phyloP scores from a whole-genome alignment of 1,140 invertebrate genomes.

The Lucilia sericata region DNA sequence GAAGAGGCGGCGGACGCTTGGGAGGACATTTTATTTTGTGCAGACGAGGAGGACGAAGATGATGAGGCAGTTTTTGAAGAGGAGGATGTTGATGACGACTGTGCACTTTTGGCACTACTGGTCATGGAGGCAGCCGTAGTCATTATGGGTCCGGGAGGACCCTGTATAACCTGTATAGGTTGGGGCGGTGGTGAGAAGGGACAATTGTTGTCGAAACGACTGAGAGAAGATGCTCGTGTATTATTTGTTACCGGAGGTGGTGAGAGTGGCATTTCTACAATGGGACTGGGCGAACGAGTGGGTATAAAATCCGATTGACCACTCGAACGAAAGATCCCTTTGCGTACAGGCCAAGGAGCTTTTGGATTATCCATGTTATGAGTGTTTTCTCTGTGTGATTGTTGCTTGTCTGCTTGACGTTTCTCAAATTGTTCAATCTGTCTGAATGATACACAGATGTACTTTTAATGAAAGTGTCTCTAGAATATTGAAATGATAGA shows the following conservation, averaged over 20 bases:
- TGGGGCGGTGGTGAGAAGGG: constrained; percentile 63
- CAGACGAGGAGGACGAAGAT: constrained; percentile 53
- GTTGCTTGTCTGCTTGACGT: neutral
- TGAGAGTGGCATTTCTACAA: constrained; percentile 65
- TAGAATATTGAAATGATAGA: neutral
- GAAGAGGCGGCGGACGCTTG: constrained; percentile 47
- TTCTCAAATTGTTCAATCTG: constrained; percentile 41
- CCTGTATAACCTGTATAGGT: constrained; percentile 60
- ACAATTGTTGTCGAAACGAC: constrained; percentile 52
- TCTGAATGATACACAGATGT: neutral
- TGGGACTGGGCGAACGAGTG: constrained; percentile 64
- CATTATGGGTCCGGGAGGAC: constrained; percentile 42
- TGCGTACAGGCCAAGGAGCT: constrained; percentile 78
- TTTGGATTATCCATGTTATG: constrained; percentile 63
- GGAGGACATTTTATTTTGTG: constrained; percentile 29
- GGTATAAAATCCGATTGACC: constrained; percentile 67
- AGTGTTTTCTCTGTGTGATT: neutral
- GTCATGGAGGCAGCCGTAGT: constrained; percentile 42
- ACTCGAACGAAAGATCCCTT: constrained; percentile 72
- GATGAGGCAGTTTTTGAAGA: constrained; percentile 50
- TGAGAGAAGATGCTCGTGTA: constrained; percentile 46
- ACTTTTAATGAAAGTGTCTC: constrained; percentile 20
- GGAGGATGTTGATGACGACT: constrained; percentile 47
- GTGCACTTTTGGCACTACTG: constrained; percentile 30
- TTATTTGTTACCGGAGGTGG: constrained; percentile 60